A percentile compares a stretch with the other conserved stretches of the same genome.
These are phyloP conservation scores for Paedocypris micromegethes DNA, from an alignment of 2,797 vertebrate species.

Conservation along the genomic window DNA sequence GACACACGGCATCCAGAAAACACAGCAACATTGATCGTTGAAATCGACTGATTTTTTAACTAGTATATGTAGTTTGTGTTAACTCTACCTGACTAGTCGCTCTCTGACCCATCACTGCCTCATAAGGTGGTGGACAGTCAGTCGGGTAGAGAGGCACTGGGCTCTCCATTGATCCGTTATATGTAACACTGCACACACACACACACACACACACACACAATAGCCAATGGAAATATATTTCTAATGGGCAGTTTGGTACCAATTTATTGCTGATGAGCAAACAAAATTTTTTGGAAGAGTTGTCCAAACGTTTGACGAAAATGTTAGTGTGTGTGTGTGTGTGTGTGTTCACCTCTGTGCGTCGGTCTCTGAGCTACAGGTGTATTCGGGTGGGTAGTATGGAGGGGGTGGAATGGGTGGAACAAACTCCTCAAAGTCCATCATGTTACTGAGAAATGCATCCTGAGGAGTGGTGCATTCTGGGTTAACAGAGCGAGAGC, in stretches of 20 bases:
- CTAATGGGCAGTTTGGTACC: not conserved
- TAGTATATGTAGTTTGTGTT: too few species aligned
- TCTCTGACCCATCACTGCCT: slow-evolving; percentile 89
- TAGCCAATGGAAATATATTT: not conserved
- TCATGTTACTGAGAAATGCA: slow-evolving; percentile 85
- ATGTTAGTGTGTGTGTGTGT: not conserved
- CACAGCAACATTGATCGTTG: not conserved
- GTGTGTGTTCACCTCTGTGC: slow-evolving; percentile 79
- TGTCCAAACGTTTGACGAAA: too few species aligned
- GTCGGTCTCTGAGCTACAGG: slow-evolving; percentile 94
- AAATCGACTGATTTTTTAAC: too few species aligned
- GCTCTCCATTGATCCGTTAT: slow-evolving; percentile 97
- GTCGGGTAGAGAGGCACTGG: slow-evolving; percentile 90
- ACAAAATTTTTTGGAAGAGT: not conserved
- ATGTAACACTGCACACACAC: slow-evolving; percentile 79
- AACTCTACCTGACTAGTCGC: slow-evolving; percentile 81
- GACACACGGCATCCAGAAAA: slow-evolving; percentile 8
- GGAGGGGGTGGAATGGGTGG: slow-evolving; percentile 91
- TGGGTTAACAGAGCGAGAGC: slow-evolving; percentile 81
- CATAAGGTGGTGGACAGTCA: slow-evolving; percentile 92
- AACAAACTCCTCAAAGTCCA: slow-evolving; percentile 95
- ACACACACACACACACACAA: slow-evolving; percentile 12
- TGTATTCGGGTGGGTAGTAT: slow-evolving; percentile 94
- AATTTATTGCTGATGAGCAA: not conserved
- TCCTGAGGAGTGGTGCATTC: slow-evolving; percentile 89